Conservation (phyloP, 2,797 vertebrate genomes). For the Hippoglossus hippoglossus region DNA sequence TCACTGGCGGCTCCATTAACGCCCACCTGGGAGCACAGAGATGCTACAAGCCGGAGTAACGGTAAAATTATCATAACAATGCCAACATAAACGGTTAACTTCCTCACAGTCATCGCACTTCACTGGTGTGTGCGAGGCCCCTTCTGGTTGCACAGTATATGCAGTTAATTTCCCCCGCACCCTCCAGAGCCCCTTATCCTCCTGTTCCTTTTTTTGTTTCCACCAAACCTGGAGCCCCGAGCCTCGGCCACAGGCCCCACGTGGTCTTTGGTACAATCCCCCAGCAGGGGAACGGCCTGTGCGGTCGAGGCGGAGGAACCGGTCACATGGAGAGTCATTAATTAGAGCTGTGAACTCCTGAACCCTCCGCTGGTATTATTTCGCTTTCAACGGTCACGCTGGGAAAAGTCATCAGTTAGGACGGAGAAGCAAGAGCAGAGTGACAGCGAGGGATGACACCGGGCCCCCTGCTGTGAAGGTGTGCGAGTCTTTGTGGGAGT, state of each 20-base stretch:
- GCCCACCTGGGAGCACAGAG: too few species aligned
- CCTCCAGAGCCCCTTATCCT: too few species aligned
- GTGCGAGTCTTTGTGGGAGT: conserved; percentile 7
- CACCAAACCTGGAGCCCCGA: too few species aligned
- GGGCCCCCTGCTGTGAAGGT: conserved; percentile 17
- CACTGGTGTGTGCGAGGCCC: not conserved
- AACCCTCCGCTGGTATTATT: conserved; percentile 66
- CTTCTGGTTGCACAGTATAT: not conserved
- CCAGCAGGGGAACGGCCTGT: not conserved
- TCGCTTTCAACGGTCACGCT: conserved; percentile 36
- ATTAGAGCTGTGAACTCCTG: conserved; percentile 71
- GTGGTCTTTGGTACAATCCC: conserved; percentile 11
- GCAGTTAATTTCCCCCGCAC: too few species aligned
- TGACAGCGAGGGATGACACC: conserved; percentile 43
- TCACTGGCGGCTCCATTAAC: too few species aligned
- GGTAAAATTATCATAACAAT: too few species aligned
- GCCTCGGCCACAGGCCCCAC: not conserved
- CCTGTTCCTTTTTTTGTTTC: too few species aligned
- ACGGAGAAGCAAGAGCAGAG: too few species aligned
- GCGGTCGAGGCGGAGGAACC: too few species aligned
- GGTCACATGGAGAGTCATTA: conserved; percentile 50
- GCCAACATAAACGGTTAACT: too few species aligned
- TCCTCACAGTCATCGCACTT: too few species aligned
- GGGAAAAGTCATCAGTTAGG: conserved; percentile 57
- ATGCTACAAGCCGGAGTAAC: too few species aligned